phyloP scores from a whole-genome alignment of 2,888 invertebrate species.

The Nomada flava region DNA sequence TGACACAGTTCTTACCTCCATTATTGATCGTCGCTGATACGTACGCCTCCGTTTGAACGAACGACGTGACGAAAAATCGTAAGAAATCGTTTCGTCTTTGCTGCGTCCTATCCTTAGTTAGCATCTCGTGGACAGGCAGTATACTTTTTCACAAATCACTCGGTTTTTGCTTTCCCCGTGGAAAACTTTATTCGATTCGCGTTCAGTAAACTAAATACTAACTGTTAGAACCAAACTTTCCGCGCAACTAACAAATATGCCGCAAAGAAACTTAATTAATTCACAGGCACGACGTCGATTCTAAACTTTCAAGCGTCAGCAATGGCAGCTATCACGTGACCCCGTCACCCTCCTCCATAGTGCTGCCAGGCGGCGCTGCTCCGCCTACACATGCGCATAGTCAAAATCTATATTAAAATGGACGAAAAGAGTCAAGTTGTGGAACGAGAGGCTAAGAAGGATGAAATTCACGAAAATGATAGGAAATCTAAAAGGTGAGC shows the following conservation, averaged over 20 bases:
- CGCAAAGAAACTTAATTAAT: background rate
- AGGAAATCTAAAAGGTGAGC: conserved; percentile 85
- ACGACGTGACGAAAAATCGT: background rate
- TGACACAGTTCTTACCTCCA: no score
- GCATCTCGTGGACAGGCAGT: rapidly evolving
- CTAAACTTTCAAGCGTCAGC: conserved; percentile 1
- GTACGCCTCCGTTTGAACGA: background rate
- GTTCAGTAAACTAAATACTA: background rate
- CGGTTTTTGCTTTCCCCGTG: background rate
- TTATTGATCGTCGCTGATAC: rapidly evolving
- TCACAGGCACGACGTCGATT: background rate
- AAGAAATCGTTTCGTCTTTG: no score
- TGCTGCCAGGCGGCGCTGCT: conserved; percentile 55
- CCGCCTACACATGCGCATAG: conserved; percentile 54
- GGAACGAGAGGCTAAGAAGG: conserved; percentile 84
- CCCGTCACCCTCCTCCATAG: conserved; percentile 7
- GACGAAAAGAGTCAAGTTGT: conserved; percentile 84
- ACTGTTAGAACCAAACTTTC: background rate
- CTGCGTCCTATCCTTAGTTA: background rate
- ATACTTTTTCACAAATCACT: background rate
- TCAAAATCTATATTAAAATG: conserved; percentile 83
- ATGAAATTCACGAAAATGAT: conserved; percentile 84
- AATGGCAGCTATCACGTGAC: conserved; percentile 42
- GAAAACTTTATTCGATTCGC: background rate
- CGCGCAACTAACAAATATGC: background rate